Percentiles rank a stretch among this genome's conserved stretches.
Conservation (phyloP, 1,140 invertebrate species). For the Wasmannia auropunctata region DNA sequence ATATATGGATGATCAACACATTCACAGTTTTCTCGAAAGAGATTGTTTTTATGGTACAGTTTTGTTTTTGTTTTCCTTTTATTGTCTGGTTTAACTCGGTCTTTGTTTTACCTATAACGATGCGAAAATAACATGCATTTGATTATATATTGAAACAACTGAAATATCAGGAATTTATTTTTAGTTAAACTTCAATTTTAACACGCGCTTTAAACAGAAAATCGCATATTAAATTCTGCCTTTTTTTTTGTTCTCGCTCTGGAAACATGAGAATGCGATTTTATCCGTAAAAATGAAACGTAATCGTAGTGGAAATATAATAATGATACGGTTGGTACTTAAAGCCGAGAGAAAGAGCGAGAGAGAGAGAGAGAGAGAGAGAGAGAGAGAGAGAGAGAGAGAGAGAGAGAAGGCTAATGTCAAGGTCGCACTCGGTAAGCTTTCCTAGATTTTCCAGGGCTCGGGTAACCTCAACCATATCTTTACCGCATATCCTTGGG, state of each 20-base stretch:
- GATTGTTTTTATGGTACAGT: not conserved
- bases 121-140: slow-evolving; percentile 14
- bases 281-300: slow-evolving; percentile 3
- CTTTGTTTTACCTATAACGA: not conserved
- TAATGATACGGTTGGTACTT: not conserved
- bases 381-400: too few species aligned
- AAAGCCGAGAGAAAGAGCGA: slow-evolving; percentile 4
- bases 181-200: slow-evolving; percentile 13
- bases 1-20: not conserved
- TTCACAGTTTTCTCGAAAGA: not conserved
- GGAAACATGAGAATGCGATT: not conserved
- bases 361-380: too few species aligned
- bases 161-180: not conserved
- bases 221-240: slow-evolving; percentile 24
- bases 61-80: not conserved
- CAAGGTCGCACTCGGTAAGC: slow-evolving; percentile 68
- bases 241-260: not conserved
- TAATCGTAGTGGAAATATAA: slow-evolving; percentile 12
- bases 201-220: not conserved
- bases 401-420: slow-evolving; percentile 66
- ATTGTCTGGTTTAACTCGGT: not conserved
- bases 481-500: slow-evolving; percentile 40
- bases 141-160: not conserved
- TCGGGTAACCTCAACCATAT: slow-evolving; percentile 16
- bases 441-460: slow-evolving; percentile 64